These are phyloP conservation scores for Calypte anna DNA, from an alignment of 2,113 vertebrate genomes.

Conservation along the genomic window DNA sequence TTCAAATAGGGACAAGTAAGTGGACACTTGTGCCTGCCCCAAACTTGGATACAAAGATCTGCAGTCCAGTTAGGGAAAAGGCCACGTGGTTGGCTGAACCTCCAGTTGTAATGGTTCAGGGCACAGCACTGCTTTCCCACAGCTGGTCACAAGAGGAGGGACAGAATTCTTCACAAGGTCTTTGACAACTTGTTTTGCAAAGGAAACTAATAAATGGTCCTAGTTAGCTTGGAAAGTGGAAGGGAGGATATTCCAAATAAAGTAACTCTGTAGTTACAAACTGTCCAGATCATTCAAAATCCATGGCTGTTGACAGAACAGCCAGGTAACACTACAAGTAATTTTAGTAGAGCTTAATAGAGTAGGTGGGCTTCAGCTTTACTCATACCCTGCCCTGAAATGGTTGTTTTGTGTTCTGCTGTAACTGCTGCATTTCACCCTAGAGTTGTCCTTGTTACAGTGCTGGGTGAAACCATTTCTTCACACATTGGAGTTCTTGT, in stretches of 20 bases:
- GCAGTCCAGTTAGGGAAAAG: background rate
- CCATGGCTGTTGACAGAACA: background rate
- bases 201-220: background rate
- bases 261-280: background rate
- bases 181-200: background rate
- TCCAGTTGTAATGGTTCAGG: background rate
- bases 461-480: background rate
- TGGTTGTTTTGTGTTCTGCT: background rate
- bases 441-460: background rate
- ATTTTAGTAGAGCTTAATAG: background rate
- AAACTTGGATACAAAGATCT: background rate
- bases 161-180: background rate
- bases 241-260: background rate
- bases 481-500: fast-evolving
- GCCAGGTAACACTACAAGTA: background rate
- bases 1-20: background rate
- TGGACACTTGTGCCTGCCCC: background rate
- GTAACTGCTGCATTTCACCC: background rate
- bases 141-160: background rate
- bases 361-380: background rate
- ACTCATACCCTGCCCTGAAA: background rate
- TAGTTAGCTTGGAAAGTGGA: background rate
- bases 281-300: background rate
- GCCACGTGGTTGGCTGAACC: fast-evolving
- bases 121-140: background rate